phyloP scores from a whole-genome alignment of 2,113 vertebrate genomes.

The Glaucidium brasilianum region DNA sequence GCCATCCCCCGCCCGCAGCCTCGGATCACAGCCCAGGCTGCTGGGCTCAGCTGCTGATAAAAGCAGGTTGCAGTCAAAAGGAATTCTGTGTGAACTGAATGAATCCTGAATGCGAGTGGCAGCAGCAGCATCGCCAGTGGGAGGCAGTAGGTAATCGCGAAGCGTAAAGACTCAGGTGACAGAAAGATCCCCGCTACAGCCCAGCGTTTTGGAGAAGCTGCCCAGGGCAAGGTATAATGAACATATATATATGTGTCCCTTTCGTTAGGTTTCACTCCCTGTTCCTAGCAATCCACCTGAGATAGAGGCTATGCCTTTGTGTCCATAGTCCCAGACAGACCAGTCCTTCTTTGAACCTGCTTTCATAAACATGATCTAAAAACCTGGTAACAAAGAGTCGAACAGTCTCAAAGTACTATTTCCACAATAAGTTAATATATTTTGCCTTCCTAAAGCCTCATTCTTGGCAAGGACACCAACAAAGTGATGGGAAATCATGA shows the following conservation, averaged over 20 bases:
- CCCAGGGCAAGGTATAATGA: neutral
- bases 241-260: neutral
- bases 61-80: neutral
- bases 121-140: rapidly evolving
- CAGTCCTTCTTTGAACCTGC: neutral
- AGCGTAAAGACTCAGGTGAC: neutral
- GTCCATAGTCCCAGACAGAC: neutral
- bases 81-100: neutral
- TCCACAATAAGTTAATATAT: neutral
- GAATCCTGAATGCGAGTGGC: neutral
- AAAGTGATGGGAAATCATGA: neutral
- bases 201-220: neutral
- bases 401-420: neutral
- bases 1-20: rapidly evolving
- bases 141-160: neutral
- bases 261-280: neutral
- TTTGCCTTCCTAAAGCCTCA: neutral
- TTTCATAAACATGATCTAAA: neutral
- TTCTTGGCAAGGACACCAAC: neutral
- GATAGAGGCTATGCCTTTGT: neutral
- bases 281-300: neutral
- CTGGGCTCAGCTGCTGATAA: neutral
- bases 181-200: neutral
- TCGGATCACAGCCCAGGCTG: neutral
- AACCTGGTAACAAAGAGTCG: neutral